Evolutionary conservation across 2,888 invertebrate species (phyloP).

Genomic region (Trachelus troglodyta): DNA sequence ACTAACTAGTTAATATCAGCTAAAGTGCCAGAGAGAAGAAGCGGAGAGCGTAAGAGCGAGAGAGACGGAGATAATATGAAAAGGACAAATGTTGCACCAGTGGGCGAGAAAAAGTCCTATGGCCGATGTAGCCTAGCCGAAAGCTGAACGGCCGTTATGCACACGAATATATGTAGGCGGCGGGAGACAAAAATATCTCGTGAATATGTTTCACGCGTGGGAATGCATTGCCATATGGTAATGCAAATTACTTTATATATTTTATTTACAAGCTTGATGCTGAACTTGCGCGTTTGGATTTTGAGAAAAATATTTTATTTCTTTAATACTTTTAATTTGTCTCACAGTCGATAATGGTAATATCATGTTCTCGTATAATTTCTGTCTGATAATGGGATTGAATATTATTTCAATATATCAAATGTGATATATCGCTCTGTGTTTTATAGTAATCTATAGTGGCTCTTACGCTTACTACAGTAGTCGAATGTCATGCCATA

Average conservation of each 20-base stretch:
- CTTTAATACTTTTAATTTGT: neutral
- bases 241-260: neutral
- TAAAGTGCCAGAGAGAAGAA: neutral
- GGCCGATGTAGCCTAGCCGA: neutral
- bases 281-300: too few relatives aligned
- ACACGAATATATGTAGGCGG: neutral
- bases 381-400: neutral
- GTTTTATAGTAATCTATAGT: neutral
- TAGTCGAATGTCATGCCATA: neutral
- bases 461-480: neutral
- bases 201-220: neutral
- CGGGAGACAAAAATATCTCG: neutral
- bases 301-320: neutral
- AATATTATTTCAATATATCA: neutral
- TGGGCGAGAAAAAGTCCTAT: neutral
- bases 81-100: neutral
- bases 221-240: neutral
- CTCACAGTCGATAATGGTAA: neutral
- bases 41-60: neutral
- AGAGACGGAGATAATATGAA: neutral
- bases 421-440: neutral
- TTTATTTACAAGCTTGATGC: too few relatives aligned
- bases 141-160: neutral
- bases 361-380: neutral
- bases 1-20: neutral